Percentiles rank a stretch among this genome's conserved stretches.
Evolutionary conservation across 2,888 invertebrate species (phyloP).

Genomic region (Pseudeuparius sepicola): DNA sequence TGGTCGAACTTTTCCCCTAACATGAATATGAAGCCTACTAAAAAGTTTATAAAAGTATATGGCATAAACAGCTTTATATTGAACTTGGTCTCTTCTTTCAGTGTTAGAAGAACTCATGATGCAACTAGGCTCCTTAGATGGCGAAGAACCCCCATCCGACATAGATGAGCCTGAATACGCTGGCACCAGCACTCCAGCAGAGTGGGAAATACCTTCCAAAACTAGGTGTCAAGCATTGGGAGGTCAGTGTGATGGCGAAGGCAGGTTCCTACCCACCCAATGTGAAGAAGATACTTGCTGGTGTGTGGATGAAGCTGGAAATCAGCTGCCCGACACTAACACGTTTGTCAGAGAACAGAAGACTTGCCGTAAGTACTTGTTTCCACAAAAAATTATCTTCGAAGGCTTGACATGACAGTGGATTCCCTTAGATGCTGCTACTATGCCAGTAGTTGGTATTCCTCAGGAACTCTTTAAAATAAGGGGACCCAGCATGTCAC

Average conservation of each 20-base stretch:
- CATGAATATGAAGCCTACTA: too few species aligned
- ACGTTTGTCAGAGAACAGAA: conserved; percentile 50
- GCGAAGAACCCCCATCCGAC: conserved; percentile 41
- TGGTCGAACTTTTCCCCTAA: too few species aligned
- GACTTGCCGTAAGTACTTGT: conserved; percentile 43
- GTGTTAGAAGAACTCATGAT: conserved; percentile 61
- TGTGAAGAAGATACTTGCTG: conserved; percentile 66
- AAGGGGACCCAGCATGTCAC: too few species aligned
- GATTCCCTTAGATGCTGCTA: too few species aligned
- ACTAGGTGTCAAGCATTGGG: conserved; percentile 41
- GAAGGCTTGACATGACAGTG: neutral
- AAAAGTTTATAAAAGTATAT: too few species aligned
- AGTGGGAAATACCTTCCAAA: conserved; percentile 30
- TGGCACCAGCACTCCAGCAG: conserved; percentile 17
- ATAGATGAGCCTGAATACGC: conserved; percentile 22
- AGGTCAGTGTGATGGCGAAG: conserved; percentile 54
- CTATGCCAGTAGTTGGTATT: too few species aligned
- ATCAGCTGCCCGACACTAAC: conserved; percentile 52
- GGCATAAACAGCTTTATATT: too few species aligned
- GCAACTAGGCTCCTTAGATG: conserved; percentile 49
- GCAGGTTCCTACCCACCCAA: conserved; percentile 65
- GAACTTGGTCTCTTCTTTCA: conserved; percentile 34
- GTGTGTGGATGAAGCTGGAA: conserved; percentile 81
- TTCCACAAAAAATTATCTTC: too few species aligned
- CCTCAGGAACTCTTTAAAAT: too few species aligned